Conservation (phyloP, 2,888 invertebrate species). For the Rhorus exstirpatorius region DNA sequence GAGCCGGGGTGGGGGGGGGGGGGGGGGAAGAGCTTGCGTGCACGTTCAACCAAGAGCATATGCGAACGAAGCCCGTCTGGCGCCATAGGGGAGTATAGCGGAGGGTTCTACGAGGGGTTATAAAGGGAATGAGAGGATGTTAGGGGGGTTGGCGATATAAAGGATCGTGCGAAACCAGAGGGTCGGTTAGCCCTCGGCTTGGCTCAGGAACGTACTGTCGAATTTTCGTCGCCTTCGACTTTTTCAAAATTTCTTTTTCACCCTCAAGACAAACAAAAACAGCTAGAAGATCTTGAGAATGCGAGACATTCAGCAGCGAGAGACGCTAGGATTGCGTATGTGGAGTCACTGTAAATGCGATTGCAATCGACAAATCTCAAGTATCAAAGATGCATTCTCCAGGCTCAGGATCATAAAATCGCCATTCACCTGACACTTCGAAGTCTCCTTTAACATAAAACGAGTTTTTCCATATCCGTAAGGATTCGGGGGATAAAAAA, state of each 20-base stretch:
- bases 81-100: slow-evolving; percentile 70
- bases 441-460: not conserved
- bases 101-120: slow-evolving; percentile 69
- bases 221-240: slow-evolving; percentile 30
- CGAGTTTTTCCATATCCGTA: no score
- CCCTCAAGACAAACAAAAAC: no score
- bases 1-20: slow-evolving; percentile 16
- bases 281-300: no score
- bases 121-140: slow-evolving; percentile 57
- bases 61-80: slow-evolving; percentile 58
- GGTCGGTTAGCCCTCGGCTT: slow-evolving; percentile 58
- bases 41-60: slow-evolving; percentile 67
- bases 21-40: slow-evolving; percentile 65
- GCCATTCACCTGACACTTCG: not conserved
- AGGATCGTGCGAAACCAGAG: slow-evolving; percentile 65
- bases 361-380: no score
- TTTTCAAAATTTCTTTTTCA: no score
- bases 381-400: no score
- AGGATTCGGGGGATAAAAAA: no score
- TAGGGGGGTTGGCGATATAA: slow-evolving; percentile 36
- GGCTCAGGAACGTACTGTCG: slow-evolving; percentile 54
- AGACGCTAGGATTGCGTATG: no score
- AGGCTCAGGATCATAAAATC: no score
- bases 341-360: no score
- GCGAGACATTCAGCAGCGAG: no score